Percentiles rank a stretch among this genome's conserved stretches.
These are phyloP conservation scores for Mallotus villosus DNA, from an alignment of 2,797 vertebrate genomes.

Conservation along the genomic window DNA sequence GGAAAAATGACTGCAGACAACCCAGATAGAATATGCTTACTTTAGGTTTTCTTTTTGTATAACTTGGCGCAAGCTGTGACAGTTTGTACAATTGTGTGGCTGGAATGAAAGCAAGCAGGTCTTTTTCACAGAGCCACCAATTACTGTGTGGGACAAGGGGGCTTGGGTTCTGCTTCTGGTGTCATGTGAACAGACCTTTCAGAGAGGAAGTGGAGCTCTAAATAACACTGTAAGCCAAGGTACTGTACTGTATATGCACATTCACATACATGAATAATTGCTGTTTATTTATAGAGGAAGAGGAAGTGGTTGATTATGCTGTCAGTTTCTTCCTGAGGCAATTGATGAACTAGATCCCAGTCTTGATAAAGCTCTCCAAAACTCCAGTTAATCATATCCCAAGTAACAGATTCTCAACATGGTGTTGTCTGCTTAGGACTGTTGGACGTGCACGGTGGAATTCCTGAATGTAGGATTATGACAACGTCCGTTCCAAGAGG, in stretches of 20 bases:
- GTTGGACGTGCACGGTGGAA: background rate
- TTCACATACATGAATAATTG: constrained; percentile 50
- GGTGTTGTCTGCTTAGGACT: constrained; percentile 4
- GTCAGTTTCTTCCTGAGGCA: constrained; percentile 52
- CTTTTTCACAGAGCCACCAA: constrained; percentile 29
- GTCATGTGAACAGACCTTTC: constrained; percentile 37
- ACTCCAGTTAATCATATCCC: constrained; percentile 47
- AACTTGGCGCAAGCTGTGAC: constrained; percentile 50
- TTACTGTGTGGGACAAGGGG: constrained; percentile 24
- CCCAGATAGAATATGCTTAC: constrained; percentile 51
- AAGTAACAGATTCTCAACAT: constrained; percentile 23
- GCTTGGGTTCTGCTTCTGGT: constrained; percentile 23
- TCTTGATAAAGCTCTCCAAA: constrained; percentile 51
- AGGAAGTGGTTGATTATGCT: constrained; percentile 63
- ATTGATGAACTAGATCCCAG: constrained; percentile 51
- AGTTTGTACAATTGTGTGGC: constrained; percentile 33
- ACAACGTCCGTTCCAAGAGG: background rate
- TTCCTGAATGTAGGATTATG: constrained; percentile 2
- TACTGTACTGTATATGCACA: constrained; percentile 22
- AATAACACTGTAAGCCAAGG: constrained; percentile 27
- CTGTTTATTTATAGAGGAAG: constrained; percentile 53
- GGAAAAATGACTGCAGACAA: constrained; percentile 39
- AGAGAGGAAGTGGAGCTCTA: constrained; percentile 18
- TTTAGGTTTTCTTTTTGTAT: constrained; percentile 52
- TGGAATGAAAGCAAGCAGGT: constrained; percentile 34